phyloP scores from a whole-genome alignment of 1,140 invertebrate species.

The Drosophila pachea region DNA sequence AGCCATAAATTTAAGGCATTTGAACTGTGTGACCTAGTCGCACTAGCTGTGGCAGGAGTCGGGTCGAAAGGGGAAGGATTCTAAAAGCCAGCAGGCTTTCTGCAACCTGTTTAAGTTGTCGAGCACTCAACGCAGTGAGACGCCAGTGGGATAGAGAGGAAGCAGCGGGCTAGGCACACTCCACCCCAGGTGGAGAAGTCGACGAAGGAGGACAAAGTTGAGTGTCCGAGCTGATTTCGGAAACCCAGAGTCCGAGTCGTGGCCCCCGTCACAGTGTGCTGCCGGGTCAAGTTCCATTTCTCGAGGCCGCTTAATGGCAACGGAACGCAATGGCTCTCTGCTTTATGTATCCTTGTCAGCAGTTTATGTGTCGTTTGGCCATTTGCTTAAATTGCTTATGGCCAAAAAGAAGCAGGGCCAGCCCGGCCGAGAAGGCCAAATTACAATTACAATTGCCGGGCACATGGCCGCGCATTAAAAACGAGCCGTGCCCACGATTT shows the following conservation, averaged over 20 bases:
- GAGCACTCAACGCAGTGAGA: too few species aligned
- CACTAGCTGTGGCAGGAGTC: neutral
- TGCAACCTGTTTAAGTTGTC: too few species aligned
- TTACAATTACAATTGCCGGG: neutral
- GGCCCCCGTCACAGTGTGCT: neutral
- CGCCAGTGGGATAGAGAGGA: too few species aligned
- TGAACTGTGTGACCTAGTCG: conserved; percentile 16
- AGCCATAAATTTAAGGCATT: conserved; percentile 42
- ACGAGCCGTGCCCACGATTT: neutral
- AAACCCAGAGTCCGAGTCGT: too few species aligned
- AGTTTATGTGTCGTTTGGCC: conserved; percentile 46
- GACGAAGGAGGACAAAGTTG: too few species aligned
- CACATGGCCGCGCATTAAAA: conserved; percentile 8
- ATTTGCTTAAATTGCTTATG: conserved; percentile 62
- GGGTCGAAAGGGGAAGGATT: neutral
- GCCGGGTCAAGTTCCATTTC: neutral
- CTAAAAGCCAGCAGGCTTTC: neutral
- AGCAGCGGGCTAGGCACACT: too few species aligned
- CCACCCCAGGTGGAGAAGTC: too few species aligned
- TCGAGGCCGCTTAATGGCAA: conserved; percentile 25
- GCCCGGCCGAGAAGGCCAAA: conserved; percentile 15
- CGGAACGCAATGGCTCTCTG: conserved; percentile 11
- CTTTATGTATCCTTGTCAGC: conserved; percentile 37
- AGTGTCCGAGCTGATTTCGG: too few species aligned
- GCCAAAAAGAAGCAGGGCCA: conserved; percentile 21